A percentile compares a stretch with the other conserved stretches of the same genome.
Conservation (phyloP, 2,888 invertebrate genomes). For the Oxycera nigricornis region DNA sequence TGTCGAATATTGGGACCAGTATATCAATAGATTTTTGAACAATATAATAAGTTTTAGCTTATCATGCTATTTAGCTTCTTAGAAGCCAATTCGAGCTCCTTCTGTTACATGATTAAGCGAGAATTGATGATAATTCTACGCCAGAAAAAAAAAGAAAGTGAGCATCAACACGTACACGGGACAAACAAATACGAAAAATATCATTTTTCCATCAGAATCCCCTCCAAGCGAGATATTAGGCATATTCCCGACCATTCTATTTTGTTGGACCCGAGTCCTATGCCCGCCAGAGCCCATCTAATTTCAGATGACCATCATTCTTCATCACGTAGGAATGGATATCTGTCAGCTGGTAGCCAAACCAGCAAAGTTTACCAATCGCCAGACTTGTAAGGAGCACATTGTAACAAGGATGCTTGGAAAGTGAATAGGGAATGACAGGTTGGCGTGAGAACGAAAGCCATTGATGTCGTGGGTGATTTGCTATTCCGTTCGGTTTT, state of each 20-base stretch:
- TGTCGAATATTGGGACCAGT: too few relatives aligned
- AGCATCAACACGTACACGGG: not conserved
- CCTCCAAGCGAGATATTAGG: not conserved
- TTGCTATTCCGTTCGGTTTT: not conserved
- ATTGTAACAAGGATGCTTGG: not conserved
- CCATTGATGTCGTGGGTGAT: slow-evolving; percentile 5
- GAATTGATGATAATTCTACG: slow-evolving; percentile 14
- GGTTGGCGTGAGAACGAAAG: not conserved
- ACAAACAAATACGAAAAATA: not conserved
- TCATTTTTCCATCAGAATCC: slow-evolving; percentile 22
- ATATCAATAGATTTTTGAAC: too few relatives aligned
- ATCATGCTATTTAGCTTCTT: slow-evolving; percentile 1
- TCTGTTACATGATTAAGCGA: slow-evolving; percentile 16
- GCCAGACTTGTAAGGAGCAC: not conserved
- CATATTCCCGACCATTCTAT: not conserved
- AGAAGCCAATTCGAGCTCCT: slow-evolving; percentile 17
- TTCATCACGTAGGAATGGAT: slow-evolving; percentile 28
- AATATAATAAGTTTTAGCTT: slow-evolving; percentile 15
- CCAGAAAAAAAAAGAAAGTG: not conserved
- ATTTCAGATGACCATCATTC: slow-evolving; percentile 36
- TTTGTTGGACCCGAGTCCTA: not conserved
- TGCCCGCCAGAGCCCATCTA: not conserved
- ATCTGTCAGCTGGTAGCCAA: slow-evolving; percentile 14
- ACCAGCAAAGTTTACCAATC: slow-evolving; percentile 7
- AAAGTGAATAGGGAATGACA: not conserved